These are phyloP conservation scores for Scolopax mira DNA, from an alignment of 2,113 vertebrate genomes.

Conservation along the genomic window DNA sequence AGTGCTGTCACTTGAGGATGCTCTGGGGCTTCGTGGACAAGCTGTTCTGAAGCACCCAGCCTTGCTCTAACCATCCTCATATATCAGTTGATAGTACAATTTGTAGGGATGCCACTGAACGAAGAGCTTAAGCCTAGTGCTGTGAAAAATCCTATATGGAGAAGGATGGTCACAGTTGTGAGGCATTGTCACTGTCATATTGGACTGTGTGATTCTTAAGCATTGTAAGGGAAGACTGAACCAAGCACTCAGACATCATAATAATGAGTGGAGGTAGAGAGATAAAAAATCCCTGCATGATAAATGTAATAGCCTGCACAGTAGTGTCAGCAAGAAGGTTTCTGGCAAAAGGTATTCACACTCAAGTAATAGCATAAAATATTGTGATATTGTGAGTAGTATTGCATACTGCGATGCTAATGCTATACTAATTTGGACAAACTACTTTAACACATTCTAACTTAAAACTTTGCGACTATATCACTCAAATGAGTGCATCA, in stretches of 20 bases:
- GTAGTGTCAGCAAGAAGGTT: background rate
- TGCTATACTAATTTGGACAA: background rate
- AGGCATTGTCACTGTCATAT: background rate
- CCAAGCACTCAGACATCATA: background rate
- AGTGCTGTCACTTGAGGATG: background rate
- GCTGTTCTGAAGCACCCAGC: background rate
- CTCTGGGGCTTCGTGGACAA: background rate
- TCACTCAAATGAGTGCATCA: background rate
- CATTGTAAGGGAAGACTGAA: background rate
- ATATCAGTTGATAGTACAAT: background rate
- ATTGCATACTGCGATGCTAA: background rate
- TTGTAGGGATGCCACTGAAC: background rate
- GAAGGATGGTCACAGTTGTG: background rate
- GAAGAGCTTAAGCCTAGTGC: background rate
- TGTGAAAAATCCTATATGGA: background rate
- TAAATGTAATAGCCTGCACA: background rate
- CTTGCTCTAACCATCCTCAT: background rate
- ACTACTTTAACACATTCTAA: background rate
- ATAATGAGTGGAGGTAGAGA: background rate
- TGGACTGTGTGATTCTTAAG: background rate
- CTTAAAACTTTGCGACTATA: background rate
- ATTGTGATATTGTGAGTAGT: background rate
- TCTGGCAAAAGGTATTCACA: background rate
- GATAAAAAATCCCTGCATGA: background rate
- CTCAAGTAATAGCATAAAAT: background rate